Evolutionary conservation across 2,113 vertebrate species (phyloP).

Genomic region (Zapus hudsonius): DNA sequence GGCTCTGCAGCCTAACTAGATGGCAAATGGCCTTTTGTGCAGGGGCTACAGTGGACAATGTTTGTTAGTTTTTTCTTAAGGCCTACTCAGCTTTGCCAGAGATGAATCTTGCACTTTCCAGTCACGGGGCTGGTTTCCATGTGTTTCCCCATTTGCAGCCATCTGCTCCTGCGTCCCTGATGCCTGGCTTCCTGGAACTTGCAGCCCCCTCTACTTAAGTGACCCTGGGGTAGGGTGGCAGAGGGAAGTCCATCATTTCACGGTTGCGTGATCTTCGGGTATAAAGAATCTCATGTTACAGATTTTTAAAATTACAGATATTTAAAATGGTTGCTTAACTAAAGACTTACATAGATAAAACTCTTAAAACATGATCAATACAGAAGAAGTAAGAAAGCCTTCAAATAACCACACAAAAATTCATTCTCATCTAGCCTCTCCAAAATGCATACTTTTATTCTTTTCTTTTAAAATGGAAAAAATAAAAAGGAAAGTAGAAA

Average conservation of each 20-base stretch:
- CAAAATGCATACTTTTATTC: background rate
- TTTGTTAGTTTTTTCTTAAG: background rate
- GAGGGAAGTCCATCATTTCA: background rate
- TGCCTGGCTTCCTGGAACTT: background rate
- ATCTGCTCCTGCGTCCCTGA: background rate
- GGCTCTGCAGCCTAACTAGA: background rate
- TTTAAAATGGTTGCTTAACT: background rate
- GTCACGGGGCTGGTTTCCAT: background rate
- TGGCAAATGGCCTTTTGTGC: background rate
- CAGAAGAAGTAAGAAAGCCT: background rate
- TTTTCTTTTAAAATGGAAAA: background rate
- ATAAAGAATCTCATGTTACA: background rate
- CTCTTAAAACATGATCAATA: background rate
- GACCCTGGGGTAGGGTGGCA: background rate
- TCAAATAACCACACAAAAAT: background rate
- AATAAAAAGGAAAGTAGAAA: background rate
- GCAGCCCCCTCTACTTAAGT: background rate
- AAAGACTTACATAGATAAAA: background rate
- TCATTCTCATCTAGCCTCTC: background rate
- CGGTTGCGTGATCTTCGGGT: background rate
- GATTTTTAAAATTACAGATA: background rate
- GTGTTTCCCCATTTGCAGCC: background rate
- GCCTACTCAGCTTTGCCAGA: background rate
- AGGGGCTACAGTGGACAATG: background rate
- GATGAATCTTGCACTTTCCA: background rate